Conservation (phyloP, 2,797 vertebrate species). For the Aldrovandia affinis region DNA sequence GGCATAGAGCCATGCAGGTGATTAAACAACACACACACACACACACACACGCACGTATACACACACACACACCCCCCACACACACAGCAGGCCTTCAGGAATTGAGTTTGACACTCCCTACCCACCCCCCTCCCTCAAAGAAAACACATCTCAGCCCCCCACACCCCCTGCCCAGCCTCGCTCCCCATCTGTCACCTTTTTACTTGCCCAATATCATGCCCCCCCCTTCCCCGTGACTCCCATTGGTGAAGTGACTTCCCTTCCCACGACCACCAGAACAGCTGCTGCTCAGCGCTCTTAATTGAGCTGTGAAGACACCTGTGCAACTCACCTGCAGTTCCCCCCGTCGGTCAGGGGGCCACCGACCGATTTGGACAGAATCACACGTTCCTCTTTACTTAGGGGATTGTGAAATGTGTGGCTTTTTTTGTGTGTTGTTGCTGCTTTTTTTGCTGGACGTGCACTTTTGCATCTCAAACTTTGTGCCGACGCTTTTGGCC, state of each 20-base stretch:
- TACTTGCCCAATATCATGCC: not conserved
- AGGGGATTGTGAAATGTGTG: not conserved
- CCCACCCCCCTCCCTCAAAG: not conserved
- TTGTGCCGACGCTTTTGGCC: not conserved
- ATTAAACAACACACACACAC: not conserved
- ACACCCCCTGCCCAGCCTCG: not conserved
- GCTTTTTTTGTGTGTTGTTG: not conserved
- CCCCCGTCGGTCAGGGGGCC: not conserved
- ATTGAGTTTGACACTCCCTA: not conserved
- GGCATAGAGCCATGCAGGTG: not conserved
- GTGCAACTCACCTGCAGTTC: not conserved
- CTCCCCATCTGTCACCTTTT: not conserved
- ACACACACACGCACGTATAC: not conserved
- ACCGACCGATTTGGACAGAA: not conserved
- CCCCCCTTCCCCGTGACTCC: not conserved
- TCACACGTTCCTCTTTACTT: not conserved
- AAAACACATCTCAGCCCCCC: not conserved
- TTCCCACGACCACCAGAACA: not conserved
- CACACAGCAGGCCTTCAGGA: not conserved
- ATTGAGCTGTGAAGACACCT: not conserved
- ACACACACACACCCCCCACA: not conserved
- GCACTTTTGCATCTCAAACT: not conserved
- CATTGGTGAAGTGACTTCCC: not conserved
- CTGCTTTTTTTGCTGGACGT: not conserved
- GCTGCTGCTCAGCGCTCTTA: not conserved